Conservation (phyloP, 2,797 vertebrate species). For the Meda fulgida region DNA sequence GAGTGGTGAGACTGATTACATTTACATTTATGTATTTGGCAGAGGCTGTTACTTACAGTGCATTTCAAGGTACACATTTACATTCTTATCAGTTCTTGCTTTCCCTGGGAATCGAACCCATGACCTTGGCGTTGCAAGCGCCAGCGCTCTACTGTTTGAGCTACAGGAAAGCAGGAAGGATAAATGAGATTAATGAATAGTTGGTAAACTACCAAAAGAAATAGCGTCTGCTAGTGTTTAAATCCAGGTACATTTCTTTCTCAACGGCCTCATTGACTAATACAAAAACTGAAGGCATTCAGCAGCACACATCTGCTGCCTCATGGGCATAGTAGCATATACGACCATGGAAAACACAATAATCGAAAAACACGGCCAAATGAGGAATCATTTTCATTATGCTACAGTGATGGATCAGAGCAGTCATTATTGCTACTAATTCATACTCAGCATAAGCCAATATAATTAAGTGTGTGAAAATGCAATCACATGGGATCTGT, state of each 20-base stretch:
- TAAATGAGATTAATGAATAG: slow-evolving; percentile 6
- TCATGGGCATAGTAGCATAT: slow-evolving; percentile 27
- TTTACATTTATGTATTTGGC: no score
- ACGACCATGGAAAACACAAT: slow-evolving; percentile 15
- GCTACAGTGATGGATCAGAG: slow-evolving; percentile 43
- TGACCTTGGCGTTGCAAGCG: no score
- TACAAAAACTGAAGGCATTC: slow-evolving; percentile 38
- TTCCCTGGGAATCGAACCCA: no score
- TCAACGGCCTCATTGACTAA: slow-evolving; percentile 36
- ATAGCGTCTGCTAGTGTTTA: slow-evolving; percentile 21
- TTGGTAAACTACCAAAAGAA: slow-evolving; percentile 18
- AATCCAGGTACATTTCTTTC: slow-evolving; percentile 23
- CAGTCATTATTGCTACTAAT: slow-evolving; percentile 49
- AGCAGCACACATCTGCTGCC: slow-evolving; percentile 8
- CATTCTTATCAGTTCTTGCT: no score
- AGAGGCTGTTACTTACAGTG: no score
- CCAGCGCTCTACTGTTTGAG: no score
- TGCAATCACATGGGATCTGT: slow-evolving; percentile 33
- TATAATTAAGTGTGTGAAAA: slow-evolving; percentile 50
- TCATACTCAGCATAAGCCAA: slow-evolving; percentile 40
- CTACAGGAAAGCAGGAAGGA: not conserved
- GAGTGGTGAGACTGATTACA: not conserved
- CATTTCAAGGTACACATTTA: no score
- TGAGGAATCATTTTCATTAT: slow-evolving; percentile 39
- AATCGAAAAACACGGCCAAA: slow-evolving; percentile 22